Evolutionary conservation across 2,797 vertebrate species (phyloP).

Genomic region (Cossypha caffra): DNA sequence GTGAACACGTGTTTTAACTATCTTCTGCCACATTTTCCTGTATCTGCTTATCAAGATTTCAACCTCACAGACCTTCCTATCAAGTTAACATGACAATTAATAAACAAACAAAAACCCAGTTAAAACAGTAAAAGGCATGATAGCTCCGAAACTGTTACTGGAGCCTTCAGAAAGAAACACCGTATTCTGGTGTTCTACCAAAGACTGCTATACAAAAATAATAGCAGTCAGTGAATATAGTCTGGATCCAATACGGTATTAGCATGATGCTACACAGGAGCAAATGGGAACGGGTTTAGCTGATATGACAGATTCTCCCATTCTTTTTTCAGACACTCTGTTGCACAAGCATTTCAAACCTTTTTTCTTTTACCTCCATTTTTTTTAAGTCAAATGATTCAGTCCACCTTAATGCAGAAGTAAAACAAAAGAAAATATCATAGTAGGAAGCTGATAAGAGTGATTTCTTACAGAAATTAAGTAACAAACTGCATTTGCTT

Average conservation of each 20-base stretch:
- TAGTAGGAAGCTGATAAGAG: background rate
- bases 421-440: background rate
- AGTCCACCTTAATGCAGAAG: background rate
- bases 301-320: conserved; percentile 1
- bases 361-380: background rate
- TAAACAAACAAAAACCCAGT: background rate
- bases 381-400: background rate
- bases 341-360: conserved; percentile 5
- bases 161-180: background rate
- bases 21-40: background rate
- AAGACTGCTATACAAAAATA: conserved; percentile 24
- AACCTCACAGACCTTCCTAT: background rate
- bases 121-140: conserved; percentile 30
- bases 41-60: background rate
- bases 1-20: background rate
- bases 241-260: background rate
- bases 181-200: background rate
- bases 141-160: background rate
- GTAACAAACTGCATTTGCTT: conserved; percentile 33
- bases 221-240: background rate
- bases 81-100: background rate
- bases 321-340: conserved; percentile 53
- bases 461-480: conserved; percentile 1
- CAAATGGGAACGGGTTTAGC: background rate
- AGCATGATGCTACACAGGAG: background rate